phyloP scores from a whole-genome alignment of 2,888 invertebrate species.

The Azorinus chamasolen region DNA sequence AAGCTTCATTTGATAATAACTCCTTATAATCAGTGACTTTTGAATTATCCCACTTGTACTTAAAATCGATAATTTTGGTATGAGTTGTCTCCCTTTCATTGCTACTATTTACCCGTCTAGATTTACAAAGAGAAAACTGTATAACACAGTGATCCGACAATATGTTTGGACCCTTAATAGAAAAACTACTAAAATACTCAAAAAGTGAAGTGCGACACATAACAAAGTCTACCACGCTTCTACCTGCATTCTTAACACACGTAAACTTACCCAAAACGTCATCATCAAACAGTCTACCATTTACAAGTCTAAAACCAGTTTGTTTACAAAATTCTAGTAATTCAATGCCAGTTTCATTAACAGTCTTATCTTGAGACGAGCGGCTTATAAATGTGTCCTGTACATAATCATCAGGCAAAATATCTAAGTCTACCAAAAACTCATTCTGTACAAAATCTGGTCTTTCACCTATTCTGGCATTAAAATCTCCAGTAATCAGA shows the following conservation, averaged over 20 bases:
- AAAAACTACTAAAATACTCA: slow-evolving; percentile 1
- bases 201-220: not conserved
- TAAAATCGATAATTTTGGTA: no score
- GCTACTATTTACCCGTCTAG: not conserved
- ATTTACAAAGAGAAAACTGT: not conserved
- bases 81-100: no score
- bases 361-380: no score
- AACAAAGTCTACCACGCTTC: slow-evolving; percentile 8
- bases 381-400: not conserved
- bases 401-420: slow-evolving; percentile 20
- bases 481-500: no score
- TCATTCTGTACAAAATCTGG: slow-evolving; percentile 11
- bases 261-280: not conserved
- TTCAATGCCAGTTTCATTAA: slow-evolving; percentile 3
- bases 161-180: slow-evolving; percentile 16
- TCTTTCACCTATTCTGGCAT: slow-evolving; percentile 1
- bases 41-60: no score
- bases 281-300: slow-evolving; percentile 7
- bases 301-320: not conserved
- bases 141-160: slow-evolving; percentile 18
- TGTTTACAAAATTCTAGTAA: slow-evolving; percentile 15
- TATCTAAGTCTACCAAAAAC: not conserved
- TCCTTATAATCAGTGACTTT: no score
- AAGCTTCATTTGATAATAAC: not conserved
- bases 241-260: not conserved